Conservation (phyloP, 2,888 invertebrate species). For the Hermodice carunculata region DNA sequence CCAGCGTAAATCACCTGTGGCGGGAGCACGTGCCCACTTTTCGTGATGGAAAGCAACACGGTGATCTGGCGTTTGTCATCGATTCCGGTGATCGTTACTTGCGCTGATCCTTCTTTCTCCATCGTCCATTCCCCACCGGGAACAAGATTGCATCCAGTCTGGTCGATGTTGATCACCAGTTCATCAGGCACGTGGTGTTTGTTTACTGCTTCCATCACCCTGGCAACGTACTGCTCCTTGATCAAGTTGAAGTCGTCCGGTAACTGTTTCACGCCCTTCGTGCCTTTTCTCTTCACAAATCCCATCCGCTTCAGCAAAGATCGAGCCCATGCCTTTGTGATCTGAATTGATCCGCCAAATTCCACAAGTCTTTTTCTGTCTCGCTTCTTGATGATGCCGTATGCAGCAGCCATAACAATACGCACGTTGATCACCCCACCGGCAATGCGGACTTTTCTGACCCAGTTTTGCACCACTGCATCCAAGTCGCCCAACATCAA, state of each 20-base stretch:
- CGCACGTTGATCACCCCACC: slow-evolving; percentile 14
- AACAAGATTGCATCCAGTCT: slow-evolving; percentile 36
- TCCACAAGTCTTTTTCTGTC: slow-evolving; percentile 16
- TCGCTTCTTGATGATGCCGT: slow-evolving; percentile 21
- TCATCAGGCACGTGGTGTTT: slow-evolving; percentile 30
- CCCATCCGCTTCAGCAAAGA: slow-evolving; percentile 33
- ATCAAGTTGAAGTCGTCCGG: slow-evolving; percentile 33
- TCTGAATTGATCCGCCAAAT: slow-evolving; percentile 7
- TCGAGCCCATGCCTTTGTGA: slow-evolving; percentile 10
- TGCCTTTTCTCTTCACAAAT: slow-evolving; percentile 33
- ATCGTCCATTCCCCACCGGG: slow-evolving; percentile 39
- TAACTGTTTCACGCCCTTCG: slow-evolving; percentile 28
- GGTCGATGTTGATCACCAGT: slow-evolving; percentile 39
- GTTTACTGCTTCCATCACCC: slow-evolving; percentile 8
- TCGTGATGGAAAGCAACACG: too few relatives aligned
- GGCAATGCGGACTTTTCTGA: slow-evolving; percentile 10
- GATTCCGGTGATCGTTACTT: too few relatives aligned
- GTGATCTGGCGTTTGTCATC: too few relatives aligned
- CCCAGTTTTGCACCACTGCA: slow-evolving; percentile 10
- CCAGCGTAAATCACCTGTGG: too few relatives aligned
- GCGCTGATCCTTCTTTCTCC: neutral
- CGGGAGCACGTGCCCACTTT: too few relatives aligned
- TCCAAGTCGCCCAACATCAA: slow-evolving; percentile 25
- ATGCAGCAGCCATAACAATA: slow-evolving; percentile 21
- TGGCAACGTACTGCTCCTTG: slow-evolving; percentile 10